Conservation (phyloP, 1,140 invertebrate species). For the Aricia agestis region DNA sequence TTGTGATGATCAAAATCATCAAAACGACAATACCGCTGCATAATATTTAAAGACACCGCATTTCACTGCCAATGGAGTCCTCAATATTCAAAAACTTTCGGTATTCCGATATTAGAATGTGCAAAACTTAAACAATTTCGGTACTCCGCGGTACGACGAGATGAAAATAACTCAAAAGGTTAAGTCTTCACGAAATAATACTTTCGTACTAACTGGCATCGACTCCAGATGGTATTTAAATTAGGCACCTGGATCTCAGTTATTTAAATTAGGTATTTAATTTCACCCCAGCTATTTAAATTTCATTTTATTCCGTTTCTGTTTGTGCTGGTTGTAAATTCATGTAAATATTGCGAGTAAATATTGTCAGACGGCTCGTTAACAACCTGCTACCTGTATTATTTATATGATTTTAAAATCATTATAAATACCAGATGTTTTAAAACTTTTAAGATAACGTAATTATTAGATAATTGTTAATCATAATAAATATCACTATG, state of each 20-base stretch:
- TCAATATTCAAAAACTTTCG: not conserved
- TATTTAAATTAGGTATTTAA: constrained; percentile 1
- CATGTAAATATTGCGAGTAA: not conserved
- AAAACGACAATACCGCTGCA: too few species aligned
- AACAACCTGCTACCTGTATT: not conserved
- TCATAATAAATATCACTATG: too few species aligned
- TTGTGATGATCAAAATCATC: too few species aligned
- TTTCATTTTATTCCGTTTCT: not conserved
- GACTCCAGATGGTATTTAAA: not conserved
- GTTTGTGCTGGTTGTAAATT: not conserved
- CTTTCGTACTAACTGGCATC: not conserved
- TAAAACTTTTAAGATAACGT: too few species aligned
- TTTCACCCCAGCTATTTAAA: not conserved
- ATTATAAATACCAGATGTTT: too few species aligned
- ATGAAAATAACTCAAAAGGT: not conserved
- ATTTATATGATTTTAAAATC: too few species aligned
- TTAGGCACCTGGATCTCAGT: not conserved
- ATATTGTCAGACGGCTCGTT: not conserved
- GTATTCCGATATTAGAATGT: not conserved
- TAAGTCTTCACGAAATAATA: not conserved
- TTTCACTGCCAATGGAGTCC: not conserved
- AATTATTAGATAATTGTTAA: too few species aligned
- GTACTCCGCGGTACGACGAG: not conserved
- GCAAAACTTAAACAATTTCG: not conserved
- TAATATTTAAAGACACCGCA: not conserved